A percentile compares a stretch with the other conserved stretches of the same genome.
Conservation (phyloP, 2,888 invertebrate species). For the Trichacis sp. region DNA sequence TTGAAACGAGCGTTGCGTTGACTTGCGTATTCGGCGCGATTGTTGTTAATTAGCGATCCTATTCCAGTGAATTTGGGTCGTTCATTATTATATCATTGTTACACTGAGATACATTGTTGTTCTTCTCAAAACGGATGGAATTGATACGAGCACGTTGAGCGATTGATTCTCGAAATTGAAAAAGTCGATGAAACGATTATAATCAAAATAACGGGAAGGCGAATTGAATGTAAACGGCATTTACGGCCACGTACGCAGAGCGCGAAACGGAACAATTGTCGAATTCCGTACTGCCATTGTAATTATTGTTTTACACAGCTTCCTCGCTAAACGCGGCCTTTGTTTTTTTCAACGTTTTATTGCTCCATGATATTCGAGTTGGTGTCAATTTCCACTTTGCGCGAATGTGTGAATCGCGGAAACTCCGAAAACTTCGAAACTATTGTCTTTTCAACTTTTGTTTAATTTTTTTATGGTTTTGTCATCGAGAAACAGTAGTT, state of each 20-base stretch:
- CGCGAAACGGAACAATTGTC: slow-evolving; percentile 26
- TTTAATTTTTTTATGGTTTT: background rate
- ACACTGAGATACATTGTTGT: slow-evolving; percentile 46
- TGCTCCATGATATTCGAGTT: slow-evolving; percentile 7
- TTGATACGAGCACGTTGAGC: slow-evolving; percentile 51
- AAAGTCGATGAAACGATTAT: slow-evolving; percentile 36
- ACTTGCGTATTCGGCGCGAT: slow-evolving; percentile 24
- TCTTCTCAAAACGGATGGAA: slow-evolving; percentile 63
- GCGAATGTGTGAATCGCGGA: slow-evolving; percentile 2
- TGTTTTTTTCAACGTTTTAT: slow-evolving; percentile 13
- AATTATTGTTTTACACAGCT: slow-evolving; percentile 18
- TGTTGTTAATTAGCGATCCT: slow-evolving; percentile 38
- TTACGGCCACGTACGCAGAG: slow-evolving; percentile 25
- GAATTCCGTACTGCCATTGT: slow-evolving; percentile 20
- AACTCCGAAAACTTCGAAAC: background rate
- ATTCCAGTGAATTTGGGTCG: background rate
- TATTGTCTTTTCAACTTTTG: background rate
- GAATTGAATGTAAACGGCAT: slow-evolving; percentile 30
- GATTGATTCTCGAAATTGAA: slow-evolving; percentile 20
- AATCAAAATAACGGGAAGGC: slow-evolving; percentile 29
- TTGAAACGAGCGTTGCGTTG: slow-evolving; percentile 26
- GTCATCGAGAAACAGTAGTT: too few species aligned
- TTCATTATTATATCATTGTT: slow-evolving; percentile 28
- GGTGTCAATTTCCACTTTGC: slow-evolving; percentile 22
- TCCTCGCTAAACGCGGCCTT: background rate